Percentiles rank a stretch among this genome's conserved stretches.
phyloP scores from a whole-genome alignment of 2,888 invertebrate species.

The Pseudoips prasinana region DNA sequence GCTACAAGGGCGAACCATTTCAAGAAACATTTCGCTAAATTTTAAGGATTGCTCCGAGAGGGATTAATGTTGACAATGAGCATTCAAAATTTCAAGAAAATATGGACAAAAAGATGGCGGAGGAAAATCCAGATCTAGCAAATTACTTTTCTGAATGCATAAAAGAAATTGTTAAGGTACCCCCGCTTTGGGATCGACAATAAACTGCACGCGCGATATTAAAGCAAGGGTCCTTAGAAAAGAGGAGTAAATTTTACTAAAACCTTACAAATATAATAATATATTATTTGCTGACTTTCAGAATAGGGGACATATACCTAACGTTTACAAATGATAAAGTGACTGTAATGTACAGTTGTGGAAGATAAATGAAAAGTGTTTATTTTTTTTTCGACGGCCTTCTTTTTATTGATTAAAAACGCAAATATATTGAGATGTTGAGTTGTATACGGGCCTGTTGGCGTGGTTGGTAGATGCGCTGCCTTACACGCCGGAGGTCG shows the following conservation, averaged over 20 bases:
- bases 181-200: conserved; percentile 33
- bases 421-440: too few relatives aligned
- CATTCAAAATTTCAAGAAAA: conserved; percentile 23
- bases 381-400: too few relatives aligned
- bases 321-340: conserved; percentile 23
- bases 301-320: conserved; percentile 32
- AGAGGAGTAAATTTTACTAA: conserved; percentile 56
- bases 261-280: conserved; percentile 53
- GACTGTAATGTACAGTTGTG: conserved; percentile 8
- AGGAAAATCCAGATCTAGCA: conserved; percentile 21
- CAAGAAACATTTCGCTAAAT: conserved; percentile 9
- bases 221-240: conserved; percentile 36
- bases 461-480: too few relatives aligned
- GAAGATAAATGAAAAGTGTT: too few relatives aligned
- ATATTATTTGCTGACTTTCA: conserved; percentile 38
- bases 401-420: too few relatives aligned
- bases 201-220: conserved; percentile 53
- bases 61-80: conserved; percentile 26
- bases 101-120: conserved; percentile 19
- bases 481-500: too few relatives aligned
- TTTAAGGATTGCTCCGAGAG: conserved; percentile 7
- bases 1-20: too few relatives aligned
- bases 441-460: too few relatives aligned
- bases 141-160: conserved; percentile 31
- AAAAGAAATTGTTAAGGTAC: conserved; percentile 30